These are phyloP conservation scores for Hucho hucho DNA, from an alignment of 2,113 vertebrate species.

Conservation along the genomic window DNA sequence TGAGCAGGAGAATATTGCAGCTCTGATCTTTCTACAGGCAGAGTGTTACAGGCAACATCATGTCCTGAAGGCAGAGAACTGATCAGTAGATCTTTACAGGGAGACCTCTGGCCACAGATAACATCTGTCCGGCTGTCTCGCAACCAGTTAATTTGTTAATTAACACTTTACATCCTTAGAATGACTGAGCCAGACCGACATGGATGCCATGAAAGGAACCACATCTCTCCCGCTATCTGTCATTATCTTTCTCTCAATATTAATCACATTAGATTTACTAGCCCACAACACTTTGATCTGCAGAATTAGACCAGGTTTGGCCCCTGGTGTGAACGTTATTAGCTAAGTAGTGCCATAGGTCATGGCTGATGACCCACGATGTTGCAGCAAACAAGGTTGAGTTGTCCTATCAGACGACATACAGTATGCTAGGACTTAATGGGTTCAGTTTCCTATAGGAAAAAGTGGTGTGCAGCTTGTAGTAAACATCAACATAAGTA, in stretches of 20 bases:
- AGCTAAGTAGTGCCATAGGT: no score
- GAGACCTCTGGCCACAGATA: slow-evolving; percentile 12
- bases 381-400: no score
- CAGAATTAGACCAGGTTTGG: no score
- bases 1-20: neutral
- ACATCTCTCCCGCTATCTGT: neutral
- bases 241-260: neutral
- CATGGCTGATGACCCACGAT: no score
- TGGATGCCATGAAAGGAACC: slow-evolving; percentile 3
- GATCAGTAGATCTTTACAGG: slow-evolving; percentile 14
- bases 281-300: neutral
- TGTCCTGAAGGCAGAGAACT: neutral
- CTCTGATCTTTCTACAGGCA: neutral
- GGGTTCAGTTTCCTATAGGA: no score
- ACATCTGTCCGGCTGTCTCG: slow-evolving; percentile 13
- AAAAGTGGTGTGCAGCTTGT: no score
- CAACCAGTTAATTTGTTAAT: slow-evolving; percentile 25
- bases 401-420: no score
- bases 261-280: neutral
- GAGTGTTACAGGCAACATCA: neutral
- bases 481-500: no score
- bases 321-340: no score
- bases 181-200: slow-evolving; percentile 1
- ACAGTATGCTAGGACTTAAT: no score
- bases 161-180: slow-evolving; percentile 40